Evolutionary conservation across 2,888 invertebrate species (phyloP), one percentile per base, ranked within the genome.

Genomic region (Caenorhabditis doughertyi): DNA sequence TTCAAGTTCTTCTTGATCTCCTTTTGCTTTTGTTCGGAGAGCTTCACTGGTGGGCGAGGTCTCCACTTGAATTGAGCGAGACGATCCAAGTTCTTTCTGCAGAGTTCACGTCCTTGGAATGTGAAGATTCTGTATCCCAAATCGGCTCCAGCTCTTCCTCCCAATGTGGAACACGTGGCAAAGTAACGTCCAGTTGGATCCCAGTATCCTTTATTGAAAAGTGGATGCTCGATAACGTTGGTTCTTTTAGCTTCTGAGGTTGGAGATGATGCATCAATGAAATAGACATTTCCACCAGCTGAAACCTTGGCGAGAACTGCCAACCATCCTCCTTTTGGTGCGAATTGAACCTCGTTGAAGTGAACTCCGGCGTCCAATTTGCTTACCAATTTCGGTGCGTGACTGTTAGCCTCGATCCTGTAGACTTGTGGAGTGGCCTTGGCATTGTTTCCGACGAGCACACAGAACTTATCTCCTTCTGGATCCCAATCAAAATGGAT

Each of bases 161-260:
- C 97, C 83, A 95, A 95, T 0, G 97, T 97, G 21, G 98, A 97
- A 0, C 95, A 96, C 0, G 98, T 97, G 68, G 96, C 96, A 16
- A 99, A 96, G 92, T 96, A 99, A 84, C 99, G 95, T 1, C 99
- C 99, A 3, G 98, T 99, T 1, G 99, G 98, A 93, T 99, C 99
- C 99, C 99, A 99, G 92, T 98, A 98, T 1, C 98, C 96, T 92
- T 85, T 85, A 72, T 87, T 89, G 79, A 87, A 87, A 18, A 85
- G 77, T 9, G 88, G 87, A 64, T 89, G 89, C 58, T 89, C 89
- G 21, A 85, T 86, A 23, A 87, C 85, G 42, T 87, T 87, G 53
- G 87, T 85, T 18, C 87, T 73, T 47, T 85, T 88, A 7, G 88
- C 88, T 77, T 91, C 90, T n/a, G n/a, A n/a, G n/a, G n/a, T n/a